Evolutionary conservation across 2,113 vertebrate species (phyloP).

Genomic region (Corythaeola cristata): DNA sequence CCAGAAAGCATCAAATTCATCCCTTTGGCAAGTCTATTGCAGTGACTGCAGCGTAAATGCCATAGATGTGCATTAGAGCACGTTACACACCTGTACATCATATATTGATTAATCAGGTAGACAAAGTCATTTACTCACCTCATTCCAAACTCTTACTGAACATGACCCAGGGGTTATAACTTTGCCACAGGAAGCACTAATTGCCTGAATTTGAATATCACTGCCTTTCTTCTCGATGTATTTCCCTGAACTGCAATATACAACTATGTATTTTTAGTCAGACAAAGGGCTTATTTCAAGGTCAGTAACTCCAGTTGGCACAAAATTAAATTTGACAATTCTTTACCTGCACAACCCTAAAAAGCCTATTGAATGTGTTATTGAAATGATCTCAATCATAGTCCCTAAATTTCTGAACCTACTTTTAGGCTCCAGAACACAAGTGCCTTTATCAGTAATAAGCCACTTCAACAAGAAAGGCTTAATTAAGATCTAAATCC

Average conservation of each 20-base stretch:
- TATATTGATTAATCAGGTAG: not conserved
- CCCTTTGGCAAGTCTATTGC: not conserved
- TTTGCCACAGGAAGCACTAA: not conserved
- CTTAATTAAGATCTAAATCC: not conserved
- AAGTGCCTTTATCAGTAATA: not conserved
- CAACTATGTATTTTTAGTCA: not conserved
- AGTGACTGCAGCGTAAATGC: not conserved
- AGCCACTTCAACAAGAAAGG: not conserved
- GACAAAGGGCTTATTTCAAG: not conserved
- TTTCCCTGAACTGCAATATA: not conserved
- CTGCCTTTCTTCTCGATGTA: not conserved
- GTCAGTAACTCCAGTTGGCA: not conserved
- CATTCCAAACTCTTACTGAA: constrained; percentile 45
- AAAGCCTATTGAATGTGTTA: not conserved
- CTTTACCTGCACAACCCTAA: not conserved
- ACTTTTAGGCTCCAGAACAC: not conserved
- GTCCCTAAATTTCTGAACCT: not conserved
- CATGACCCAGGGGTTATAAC: not conserved
- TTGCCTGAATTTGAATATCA: not conserved
- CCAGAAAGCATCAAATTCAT: not conserved
- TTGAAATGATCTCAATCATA: not conserved
- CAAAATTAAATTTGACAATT: not conserved
- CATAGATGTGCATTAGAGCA: not conserved
- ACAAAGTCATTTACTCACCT: not conserved
- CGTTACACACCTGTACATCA: not conserved